A percentile compares a stretch with the other conserved stretches of the same genome.
Conservation (phyloP, 2,113 vertebrate species). For the Rhizomys pruinosus region DNA sequence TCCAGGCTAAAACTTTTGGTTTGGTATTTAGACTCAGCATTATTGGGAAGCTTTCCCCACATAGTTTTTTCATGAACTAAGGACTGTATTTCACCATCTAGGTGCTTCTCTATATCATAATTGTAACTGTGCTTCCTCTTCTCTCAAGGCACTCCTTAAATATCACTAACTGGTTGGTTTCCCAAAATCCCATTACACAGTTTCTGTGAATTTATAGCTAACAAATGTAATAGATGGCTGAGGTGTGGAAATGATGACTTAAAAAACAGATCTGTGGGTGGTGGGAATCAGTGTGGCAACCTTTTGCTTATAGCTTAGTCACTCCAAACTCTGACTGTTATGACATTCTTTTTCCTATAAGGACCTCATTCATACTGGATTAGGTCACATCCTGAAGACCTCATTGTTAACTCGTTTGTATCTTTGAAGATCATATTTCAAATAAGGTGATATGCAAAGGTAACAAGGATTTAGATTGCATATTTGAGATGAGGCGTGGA, state of each 20-base stretch:
- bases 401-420: neutral
- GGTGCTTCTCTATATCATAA: neutral
- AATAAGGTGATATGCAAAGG: neutral
- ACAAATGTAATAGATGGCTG: no score
- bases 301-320: neutral
- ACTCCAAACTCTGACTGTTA: neutral
- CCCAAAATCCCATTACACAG: neutral
- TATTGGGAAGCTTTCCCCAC: neutral
- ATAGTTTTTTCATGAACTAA: neutral
- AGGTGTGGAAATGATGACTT: no score
- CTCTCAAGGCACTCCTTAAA: neutral
- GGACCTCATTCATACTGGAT: neutral
- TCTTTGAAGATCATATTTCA: constrained; percentile 4
- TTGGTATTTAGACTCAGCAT: neutral
- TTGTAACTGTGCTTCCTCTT: neutral
- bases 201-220: no score
- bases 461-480: neutral
- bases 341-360: neutral
- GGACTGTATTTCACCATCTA: neutral
- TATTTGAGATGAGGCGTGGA: neutral
- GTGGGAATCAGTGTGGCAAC: neutral
- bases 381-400: neutral
- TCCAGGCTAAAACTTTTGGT: neutral
- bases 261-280: neutral
- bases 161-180: neutral